These are phyloP conservation scores for Trematomus bernacchii DNA, from an alignment of 2,797 vertebrate genomes.

Conservation along the genomic window DNA sequence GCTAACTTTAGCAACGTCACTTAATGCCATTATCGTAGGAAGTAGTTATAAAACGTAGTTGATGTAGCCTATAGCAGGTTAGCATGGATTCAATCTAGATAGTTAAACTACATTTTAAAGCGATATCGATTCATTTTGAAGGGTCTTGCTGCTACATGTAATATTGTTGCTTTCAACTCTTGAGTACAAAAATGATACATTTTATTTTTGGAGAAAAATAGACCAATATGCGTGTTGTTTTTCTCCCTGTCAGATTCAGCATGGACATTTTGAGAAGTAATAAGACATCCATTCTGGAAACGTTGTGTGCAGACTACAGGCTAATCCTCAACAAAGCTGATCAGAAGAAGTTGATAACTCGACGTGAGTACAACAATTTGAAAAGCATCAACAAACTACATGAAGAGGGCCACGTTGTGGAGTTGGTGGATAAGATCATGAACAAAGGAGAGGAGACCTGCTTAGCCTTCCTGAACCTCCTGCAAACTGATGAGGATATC, in stretches of 20 bases:
- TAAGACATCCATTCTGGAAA: slow-evolving; percentile 38
- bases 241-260: slow-evolving; percentile 18
- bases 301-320: slow-evolving; percentile 45
- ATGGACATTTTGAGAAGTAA: slow-evolving; percentile 55
- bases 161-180: no score
- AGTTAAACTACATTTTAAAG: neutral
- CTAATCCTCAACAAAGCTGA: slow-evolving; percentile 63
- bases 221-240: neutral
- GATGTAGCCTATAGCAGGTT: neutral
- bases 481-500: slow-evolving; percentile 60
- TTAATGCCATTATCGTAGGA: neutral
- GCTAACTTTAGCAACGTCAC: neutral
- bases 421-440: slow-evolving; percentile 78
- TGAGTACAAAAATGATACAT: neutral
- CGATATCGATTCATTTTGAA: neutral
- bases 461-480: slow-evolving; percentile 56
- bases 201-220: neutral
- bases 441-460: slow-evolving; percentile 69
- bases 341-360: slow-evolving; percentile 44
- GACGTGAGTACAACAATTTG: slow-evolving; percentile 71
- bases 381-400: slow-evolving; percentile 29
- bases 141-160: neutral
- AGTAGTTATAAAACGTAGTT: neutral
- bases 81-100: no score
- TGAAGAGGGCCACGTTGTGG: slow-evolving; percentile 35